Conservation (phyloP, 2,797 vertebrate genomes). For the Diplodus sargus region DNA sequence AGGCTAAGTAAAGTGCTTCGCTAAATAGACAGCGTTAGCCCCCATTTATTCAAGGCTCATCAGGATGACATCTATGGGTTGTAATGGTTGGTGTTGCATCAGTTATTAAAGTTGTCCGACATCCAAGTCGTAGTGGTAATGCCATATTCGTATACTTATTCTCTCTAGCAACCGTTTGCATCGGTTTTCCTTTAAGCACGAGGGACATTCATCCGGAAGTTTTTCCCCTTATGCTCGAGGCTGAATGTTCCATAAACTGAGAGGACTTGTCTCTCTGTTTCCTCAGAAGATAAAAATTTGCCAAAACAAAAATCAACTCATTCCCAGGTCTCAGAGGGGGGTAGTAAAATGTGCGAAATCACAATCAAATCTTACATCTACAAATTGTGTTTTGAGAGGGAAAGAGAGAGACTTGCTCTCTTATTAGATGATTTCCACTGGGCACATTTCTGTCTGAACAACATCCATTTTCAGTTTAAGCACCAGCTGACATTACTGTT, state of each 20-base stretch:
- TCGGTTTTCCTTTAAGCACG: background rate
- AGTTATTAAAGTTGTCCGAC: conserved; percentile 41
- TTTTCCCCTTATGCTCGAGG: background rate
- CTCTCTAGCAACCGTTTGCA: background rate
- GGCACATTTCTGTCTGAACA: conserved; percentile 14
- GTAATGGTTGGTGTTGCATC: conserved; percentile 43
- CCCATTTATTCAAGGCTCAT: conserved; percentile 56
- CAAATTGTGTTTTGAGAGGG: background rate
- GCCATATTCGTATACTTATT: background rate
- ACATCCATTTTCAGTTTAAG: conserved; percentile 3
- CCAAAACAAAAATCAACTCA: conserved; percentile 8
- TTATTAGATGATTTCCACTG: conserved; percentile 19
- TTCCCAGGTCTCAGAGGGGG: conserved; percentile 1
- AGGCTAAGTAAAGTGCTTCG: conserved; percentile 58
- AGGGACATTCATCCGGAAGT: no score
- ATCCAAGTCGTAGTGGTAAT: background rate
- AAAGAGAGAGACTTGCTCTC: background rate
- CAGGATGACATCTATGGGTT: conserved; percentile 48
- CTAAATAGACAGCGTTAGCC: conserved; percentile 62
- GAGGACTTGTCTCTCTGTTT: background rate
- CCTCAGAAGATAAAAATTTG: background rate
- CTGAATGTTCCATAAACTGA: conserved; percentile 4
- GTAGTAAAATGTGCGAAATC: conserved; percentile 5
- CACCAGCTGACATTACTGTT: background rate
- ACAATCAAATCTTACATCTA: background rate